phyloP scores from a whole-genome alignment of 1,140 invertebrate species.

The Hylaeus anthracinus region DNA sequence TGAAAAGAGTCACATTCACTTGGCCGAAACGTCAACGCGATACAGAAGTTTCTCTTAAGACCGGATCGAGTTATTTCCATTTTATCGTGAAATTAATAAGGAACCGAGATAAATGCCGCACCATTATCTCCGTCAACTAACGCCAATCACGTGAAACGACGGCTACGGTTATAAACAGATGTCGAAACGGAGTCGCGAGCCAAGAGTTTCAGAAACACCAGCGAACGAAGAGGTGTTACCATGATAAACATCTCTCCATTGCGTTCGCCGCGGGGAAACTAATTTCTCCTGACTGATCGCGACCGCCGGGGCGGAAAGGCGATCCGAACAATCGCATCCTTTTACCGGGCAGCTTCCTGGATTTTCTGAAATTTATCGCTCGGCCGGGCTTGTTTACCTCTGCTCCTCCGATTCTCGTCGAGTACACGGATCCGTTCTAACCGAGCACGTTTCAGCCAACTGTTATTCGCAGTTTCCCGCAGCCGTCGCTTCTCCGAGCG shows the following conservation, averaged over 20 bases:
- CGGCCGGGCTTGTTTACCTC: not conserved
- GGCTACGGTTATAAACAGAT: no score
- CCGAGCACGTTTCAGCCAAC: slow-evolving; percentile 4
- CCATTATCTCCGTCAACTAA: no score
- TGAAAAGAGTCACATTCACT: no score
- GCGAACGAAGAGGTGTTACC: not conserved
- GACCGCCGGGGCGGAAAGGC: not conserved
- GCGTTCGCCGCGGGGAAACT: not conserved
- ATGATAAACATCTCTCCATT: not conserved
- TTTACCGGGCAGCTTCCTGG: not conserved
- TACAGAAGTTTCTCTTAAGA: no score
- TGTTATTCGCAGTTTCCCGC: not conserved
- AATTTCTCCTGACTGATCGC: slow-evolving; percentile 14
- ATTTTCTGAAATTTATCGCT: slow-evolving; percentile 25
- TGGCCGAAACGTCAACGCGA: no score
- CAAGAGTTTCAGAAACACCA: no score
- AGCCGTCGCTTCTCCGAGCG: not conserved
- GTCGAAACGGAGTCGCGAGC: no score
- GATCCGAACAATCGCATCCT: slow-evolving; percentile 3
- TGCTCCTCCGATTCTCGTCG: not conserved
- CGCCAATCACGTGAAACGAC: no score
- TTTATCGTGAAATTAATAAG: no score
- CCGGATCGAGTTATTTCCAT: no score
- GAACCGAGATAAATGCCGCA: no score
- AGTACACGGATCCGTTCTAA: not conserved